Conservation (phyloP, 2,113 vertebrate genomes). For the Zosterops lateralis region DNA sequence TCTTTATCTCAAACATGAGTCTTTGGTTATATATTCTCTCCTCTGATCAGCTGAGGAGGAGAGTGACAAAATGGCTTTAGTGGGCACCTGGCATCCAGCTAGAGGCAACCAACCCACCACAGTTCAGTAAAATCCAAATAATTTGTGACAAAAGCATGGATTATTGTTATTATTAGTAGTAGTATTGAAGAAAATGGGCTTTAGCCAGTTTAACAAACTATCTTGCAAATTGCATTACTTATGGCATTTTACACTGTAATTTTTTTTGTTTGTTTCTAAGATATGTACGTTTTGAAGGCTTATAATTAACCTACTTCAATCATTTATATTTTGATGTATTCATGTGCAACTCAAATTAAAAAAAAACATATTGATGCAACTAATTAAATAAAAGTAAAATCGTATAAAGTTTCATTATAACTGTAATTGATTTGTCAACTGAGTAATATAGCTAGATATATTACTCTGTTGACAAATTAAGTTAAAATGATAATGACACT, state of each 20-base stretch:
- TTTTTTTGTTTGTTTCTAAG: conserved; percentile 40
- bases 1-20: neutral
- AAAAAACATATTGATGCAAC: conserved; percentile 56
- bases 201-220: conserved; percentile 33
- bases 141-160: neutral
- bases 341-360: conserved; percentile 50
- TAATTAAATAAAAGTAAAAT: conserved; percentile 77
- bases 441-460: conserved; percentile 62
- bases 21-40: neutral
- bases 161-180: neutral
- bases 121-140: conserved; percentile 1
- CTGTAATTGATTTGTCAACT: conserved; percentile 73
- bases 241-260: conserved; percentile 25
- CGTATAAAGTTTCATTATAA: conserved; percentile 71
- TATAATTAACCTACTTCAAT: conserved; percentile 70
- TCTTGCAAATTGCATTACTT: conserved; percentile 43
- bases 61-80: neutral
- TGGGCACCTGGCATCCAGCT: neutral
- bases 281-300: conserved; percentile 45
- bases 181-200: conserved; percentile 40
- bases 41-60: neutral
- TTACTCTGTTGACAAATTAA: conserved; percentile 74
- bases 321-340: conserved; percentile 67
- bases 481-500: conserved; percentile 67
- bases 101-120: neutral